These are phyloP conservation scores for Desoria tigrina DNA, from an alignment of 2,888 invertebrate species.

Conservation along the genomic window DNA sequence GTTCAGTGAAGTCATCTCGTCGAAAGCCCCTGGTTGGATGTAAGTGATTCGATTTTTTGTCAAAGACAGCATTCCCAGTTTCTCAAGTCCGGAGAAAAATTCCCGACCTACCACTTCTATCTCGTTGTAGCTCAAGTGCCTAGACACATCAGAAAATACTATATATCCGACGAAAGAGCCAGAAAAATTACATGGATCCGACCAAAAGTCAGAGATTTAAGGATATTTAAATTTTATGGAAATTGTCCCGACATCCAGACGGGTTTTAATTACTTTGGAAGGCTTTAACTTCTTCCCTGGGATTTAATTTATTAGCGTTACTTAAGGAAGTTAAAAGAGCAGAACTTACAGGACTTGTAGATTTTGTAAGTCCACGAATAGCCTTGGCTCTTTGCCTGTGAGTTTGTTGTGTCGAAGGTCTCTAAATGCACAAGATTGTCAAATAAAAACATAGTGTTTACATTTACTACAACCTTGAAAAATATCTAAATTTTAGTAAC, in stretches of 20 bases:
- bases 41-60: slow-evolving; percentile 59
- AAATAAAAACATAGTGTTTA: too few relatives aligned
- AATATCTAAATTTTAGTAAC: too few relatives aligned
- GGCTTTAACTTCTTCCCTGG: too few relatives aligned
- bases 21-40: slow-evolving; percentile 57
- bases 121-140: slow-evolving; percentile 48
- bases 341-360: slow-evolving; percentile 60
- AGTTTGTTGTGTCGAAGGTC: slow-evolving; percentile 61
- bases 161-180: too few relatives aligned
- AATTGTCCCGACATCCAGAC: neutral
- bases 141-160: slow-evolving; percentile 15
- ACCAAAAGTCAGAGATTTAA: too few relatives aligned
- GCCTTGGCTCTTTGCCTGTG: slow-evolving; percentile 56
- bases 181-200: too few relatives aligned
- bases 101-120: slow-evolving; percentile 29
- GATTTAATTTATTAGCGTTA: too few relatives aligned
- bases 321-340: too few relatives aligned
- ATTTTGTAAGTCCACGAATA: slow-evolving; percentile 57
- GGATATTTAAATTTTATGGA: neutral
- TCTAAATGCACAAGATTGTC: slow-evolving; percentile 55
- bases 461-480: too few relatives aligned
- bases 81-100: slow-evolving; percentile 57
- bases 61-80: slow-evolving; percentile 59
- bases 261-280: too few relatives aligned
- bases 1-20: slow-evolving; percentile 57